These are phyloP conservation scores for Neomorphus geoffroyi DNA, from an alignment of 2,797 vertebrate genomes.

Conservation along the genomic window DNA sequence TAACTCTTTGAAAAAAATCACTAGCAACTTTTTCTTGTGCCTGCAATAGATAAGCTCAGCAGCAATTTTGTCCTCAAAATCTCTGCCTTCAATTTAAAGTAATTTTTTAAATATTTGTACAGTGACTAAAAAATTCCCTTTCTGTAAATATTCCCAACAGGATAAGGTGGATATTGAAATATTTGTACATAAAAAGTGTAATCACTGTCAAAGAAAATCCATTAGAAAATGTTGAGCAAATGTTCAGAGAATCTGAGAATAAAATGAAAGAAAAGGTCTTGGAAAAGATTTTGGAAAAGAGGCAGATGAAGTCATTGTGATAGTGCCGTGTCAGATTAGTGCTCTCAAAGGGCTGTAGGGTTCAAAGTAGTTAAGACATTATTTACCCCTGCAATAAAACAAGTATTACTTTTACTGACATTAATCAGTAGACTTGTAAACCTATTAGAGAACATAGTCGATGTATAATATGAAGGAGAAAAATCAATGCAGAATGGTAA, in stretches of 20 bases:
- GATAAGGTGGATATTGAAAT: conserved; percentile 48
- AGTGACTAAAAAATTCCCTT: conserved; percentile 41
- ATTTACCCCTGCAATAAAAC: conserved; percentile 26
- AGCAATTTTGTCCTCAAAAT: background rate
- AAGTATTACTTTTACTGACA: conserved; percentile 38
- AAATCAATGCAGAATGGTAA: conserved; percentile 44
- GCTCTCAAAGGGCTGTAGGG: conserved; percentile 3
- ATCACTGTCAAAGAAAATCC: conserved; percentile 51
- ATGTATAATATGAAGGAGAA: conserved; percentile 32
- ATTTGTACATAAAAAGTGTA: conserved; percentile 54
- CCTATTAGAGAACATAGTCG: conserved; percentile 21
- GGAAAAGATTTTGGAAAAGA: conserved; percentile 15
- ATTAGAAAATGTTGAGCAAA: conserved; percentile 49
- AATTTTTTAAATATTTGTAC: conserved; percentile 23
- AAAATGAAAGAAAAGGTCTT: background rate
- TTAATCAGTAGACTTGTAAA: conserved; percentile 58
- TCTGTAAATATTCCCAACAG: conserved; percentile 50
- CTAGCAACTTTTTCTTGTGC: background rate
- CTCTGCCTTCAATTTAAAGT: conserved; percentile 44
- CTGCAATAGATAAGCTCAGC: background rate
- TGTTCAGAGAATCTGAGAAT: conserved; percentile 55
- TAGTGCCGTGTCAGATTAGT: conserved; percentile 57
- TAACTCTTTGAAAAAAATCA: background rate
- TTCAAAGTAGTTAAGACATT: conserved; percentile 18
- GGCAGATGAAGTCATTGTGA: conserved; percentile 54